Base-by-base conservation (phyloP, 2,888 invertebrate genomes). In the Drosophila pullipes region DNA sequence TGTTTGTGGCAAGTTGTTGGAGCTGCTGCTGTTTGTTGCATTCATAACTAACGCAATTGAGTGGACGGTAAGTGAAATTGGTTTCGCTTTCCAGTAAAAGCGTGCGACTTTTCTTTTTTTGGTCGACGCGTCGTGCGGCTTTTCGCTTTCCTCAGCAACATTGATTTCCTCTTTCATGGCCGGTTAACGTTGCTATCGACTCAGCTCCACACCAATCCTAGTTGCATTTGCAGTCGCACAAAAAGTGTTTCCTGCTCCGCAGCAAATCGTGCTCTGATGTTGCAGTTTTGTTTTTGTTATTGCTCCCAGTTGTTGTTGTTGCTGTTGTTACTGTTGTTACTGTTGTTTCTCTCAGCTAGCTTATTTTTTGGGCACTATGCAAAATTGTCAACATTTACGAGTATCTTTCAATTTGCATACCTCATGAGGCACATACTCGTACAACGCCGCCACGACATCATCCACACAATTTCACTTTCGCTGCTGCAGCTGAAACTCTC, bases 161-260 rank as follows among this genome's bases (percentile, higher is more conserved):
- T 89, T 85, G 85, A 85, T 85, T 85, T 85, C 85, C 85, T 85
- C 85, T 85, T 85, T 85, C 89, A 85, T 85, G 87, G 85, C 84
- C 85, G 89, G 84, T 84, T 88, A 75, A 6, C 69, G 69, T 41
- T 69, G 58, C 68, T 54, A 62, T 41, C 39, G 28, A 18, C 50
- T 57, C 67, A 28, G 67, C 55, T 50, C 25, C 33, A n/a, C 70
- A 31, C 18, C 18, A n/a, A 39, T 53, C 64, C 52, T 67, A 39
- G 70, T 63, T 61, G 68, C 72, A 64, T 53, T 67, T 52, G 68
- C 68, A 76, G 68, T 78, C 64, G 35, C 72, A 76, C 22, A 75
- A 85, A 74, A 85, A 89, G 76, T 85, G 85, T 85, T 85, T 85
- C 85, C 85, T 85, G 85, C 85, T 85, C 70, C 58, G 64, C 81